Evolutionary conservation across 1,140 invertebrate species (phyloP).

Genomic region (Chionoecetes opilio): DNA sequence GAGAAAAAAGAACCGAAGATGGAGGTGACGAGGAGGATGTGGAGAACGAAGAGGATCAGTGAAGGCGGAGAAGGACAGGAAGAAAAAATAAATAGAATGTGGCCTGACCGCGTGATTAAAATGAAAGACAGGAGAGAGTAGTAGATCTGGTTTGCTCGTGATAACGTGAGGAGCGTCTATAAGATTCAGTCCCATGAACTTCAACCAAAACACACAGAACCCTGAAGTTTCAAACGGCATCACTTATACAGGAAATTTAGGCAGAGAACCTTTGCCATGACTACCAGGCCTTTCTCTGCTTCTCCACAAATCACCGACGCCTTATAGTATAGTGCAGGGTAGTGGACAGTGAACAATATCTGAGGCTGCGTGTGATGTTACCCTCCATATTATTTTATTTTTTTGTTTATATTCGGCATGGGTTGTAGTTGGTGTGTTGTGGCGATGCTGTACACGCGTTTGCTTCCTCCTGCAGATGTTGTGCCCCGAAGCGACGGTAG

Average conservation of each 20-base stretch:
- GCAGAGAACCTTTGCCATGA: background rate
- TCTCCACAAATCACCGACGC: background rate
- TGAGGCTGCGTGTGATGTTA: background rate
- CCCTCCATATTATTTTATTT: background rate
- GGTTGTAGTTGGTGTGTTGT: no score
- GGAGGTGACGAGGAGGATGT: background rate
- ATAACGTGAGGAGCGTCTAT: background rate
- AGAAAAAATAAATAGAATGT: slow-evolving; percentile 2
- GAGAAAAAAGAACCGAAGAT: background rate
- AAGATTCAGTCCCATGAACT: background rate
- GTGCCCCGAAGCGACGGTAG: no score
- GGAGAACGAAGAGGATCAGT: slow-evolving; percentile 13
- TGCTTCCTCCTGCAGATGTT: no score
- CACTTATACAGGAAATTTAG: background rate
- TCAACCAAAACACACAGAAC: background rate
- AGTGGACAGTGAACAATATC: background rate
- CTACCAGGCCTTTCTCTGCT: background rate
- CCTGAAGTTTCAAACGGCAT: background rate
- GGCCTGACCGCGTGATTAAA: background rate
- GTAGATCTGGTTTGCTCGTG: background rate
- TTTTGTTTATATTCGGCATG: no score
- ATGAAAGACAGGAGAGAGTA: background rate
- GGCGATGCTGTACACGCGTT: no score
- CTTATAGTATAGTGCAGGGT: background rate
- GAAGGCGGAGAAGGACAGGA: background rate